Evolutionary conservation across 2,113 vertebrate species (phyloP).

Genomic region (Odontophorus gujanensis): DNA sequence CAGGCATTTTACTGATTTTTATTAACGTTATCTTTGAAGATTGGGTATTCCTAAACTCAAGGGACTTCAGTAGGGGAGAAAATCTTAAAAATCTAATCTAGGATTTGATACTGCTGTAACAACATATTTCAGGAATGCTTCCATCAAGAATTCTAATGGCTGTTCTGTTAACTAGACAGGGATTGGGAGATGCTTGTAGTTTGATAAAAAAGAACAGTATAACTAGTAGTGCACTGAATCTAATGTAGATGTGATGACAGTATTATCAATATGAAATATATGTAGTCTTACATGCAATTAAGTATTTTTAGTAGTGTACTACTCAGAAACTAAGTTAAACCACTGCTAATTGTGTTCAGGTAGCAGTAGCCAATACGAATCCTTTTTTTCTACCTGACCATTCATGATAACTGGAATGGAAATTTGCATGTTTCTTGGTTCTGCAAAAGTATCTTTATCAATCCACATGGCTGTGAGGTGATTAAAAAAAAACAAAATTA

Average conservation of each 20-base stretch:
- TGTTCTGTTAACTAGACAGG: not conserved
- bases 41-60: not conserved
- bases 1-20: not conserved
- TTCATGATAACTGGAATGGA: not conserved
- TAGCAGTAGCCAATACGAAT: not conserved
- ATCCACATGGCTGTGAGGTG: not conserved
- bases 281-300: not conserved
- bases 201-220: not conserved
- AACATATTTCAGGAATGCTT: not conserved
- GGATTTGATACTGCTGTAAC: not conserved
- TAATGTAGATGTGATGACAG: not conserved
- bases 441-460: not conserved
- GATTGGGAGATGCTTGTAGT: not conserved
- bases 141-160: not conserved
- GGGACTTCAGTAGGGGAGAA: not conserved
- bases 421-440: not conserved
- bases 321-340: not conserved
- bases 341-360: conserved; percentile 14
- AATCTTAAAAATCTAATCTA: not conserved
- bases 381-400: not conserved
- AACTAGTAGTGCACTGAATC: not conserved
- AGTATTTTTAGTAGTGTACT: not conserved
- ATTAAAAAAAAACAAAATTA: not conserved
- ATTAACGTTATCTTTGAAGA: not conserved
- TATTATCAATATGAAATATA: not conserved